Conservation (phyloP, 2,888 invertebrate genomes). For the Zhengitettix transpicula region DNA sequence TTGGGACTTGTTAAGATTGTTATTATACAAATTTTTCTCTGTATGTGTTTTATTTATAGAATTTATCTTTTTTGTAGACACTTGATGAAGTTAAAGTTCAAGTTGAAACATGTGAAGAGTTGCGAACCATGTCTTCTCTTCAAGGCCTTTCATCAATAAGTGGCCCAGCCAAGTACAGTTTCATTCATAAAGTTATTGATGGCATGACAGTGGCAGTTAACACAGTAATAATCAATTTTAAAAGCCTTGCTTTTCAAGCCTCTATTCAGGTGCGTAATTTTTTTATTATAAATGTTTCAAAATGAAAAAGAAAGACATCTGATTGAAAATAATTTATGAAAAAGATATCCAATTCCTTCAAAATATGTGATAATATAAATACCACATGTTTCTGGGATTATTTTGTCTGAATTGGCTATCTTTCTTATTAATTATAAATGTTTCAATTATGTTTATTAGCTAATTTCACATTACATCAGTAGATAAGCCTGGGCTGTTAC, state of each 20-base stretch:
- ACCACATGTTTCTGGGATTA: too few relatives aligned
- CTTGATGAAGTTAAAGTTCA: conserved; percentile 88
- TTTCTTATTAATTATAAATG: not conserved
- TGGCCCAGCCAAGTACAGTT: conserved; percentile 60
- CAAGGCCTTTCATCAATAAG: conserved; percentile 36
- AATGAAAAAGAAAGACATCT: not conserved
- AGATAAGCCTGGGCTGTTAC: too few relatives aligned
- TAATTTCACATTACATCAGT: too few relatives aligned
- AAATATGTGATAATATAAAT: not conserved
- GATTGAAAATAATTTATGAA: not conserved
- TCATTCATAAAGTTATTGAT: conserved; percentile 88
- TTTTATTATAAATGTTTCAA: not conserved
- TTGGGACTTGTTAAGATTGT: too few relatives aligned
- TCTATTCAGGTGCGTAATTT: conserved; percentile 65
- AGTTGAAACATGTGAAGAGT: conserved; percentile 81
- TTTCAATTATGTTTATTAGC: not conserved
- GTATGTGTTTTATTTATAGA: not conserved
- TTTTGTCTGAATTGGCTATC: too few relatives aligned
- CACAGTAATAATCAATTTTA: conserved; percentile 83
- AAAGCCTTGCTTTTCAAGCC: conserved; percentile 87
- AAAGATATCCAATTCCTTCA: not conserved
- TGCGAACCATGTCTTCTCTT: conserved; percentile 43
- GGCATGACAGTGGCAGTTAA: conserved; percentile 94
- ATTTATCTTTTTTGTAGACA: conserved; percentile 36
- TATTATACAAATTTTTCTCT: too few relatives aligned